Conservation (phyloP, 1,140 invertebrate genomes). For the Leptestheria dahalacensis region DNA sequence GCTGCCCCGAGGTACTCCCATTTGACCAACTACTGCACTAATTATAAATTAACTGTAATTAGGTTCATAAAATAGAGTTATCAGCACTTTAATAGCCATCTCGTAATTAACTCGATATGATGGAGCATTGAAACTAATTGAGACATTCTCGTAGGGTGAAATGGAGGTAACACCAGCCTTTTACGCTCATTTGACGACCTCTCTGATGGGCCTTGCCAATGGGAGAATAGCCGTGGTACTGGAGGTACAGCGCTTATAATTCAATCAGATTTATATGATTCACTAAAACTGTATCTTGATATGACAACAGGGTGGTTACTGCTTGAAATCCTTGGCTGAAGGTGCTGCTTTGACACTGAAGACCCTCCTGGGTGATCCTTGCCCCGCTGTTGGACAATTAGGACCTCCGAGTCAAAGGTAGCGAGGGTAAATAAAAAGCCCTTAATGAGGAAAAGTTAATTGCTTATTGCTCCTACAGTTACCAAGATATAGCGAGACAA, state of each 20-base stretch:
- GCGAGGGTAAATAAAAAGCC: neutral
- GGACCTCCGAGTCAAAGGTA: constrained; percentile 13
- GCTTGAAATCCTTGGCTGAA: constrained; percentile 71
- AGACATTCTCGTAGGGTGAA: no score
- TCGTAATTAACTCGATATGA: neutral
- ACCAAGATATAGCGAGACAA: no score
- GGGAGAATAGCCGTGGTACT: constrained; percentile 66
- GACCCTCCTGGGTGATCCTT: constrained; percentile 65
- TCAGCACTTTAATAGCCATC: no score
- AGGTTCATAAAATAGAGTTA: no score
- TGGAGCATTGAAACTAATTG: neutral
- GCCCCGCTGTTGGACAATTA: constrained; percentile 33
- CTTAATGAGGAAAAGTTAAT: neutral
- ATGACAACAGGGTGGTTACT: constrained; percentile 84
- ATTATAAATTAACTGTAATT: no score
- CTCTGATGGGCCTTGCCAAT: constrained; percentile 50
- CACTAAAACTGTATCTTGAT: no score
- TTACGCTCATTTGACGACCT: constrained; percentile 66
- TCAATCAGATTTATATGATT: no score
- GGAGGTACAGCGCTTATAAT: no score
- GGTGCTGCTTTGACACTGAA: constrained; percentile 68
- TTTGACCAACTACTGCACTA: no score
- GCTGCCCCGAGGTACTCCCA: constrained; percentile 72
- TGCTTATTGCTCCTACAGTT: no score
- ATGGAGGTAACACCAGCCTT: constrained; percentile 78